phyloP scores from a whole-genome alignment of 1,140 invertebrate genomes.

The Elysia chlorotica region DNA sequence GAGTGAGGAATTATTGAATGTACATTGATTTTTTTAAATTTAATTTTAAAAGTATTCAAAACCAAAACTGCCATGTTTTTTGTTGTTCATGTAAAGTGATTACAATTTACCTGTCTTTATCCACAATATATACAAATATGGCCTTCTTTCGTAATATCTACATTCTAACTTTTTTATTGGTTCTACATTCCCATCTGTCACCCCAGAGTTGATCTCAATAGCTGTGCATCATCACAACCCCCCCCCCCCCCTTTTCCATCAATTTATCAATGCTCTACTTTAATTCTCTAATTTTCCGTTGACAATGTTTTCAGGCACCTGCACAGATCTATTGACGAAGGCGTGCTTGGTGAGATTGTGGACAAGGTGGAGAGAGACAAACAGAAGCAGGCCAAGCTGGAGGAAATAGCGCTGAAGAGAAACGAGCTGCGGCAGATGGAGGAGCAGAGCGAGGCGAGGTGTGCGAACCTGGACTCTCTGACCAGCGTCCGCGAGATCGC shows the following conservation, averaged over 20 bases:
- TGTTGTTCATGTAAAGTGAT: background rate
- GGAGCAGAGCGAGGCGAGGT: too few relatives aligned
- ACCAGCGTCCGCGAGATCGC: too few relatives aligned
- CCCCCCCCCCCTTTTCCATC: too few relatives aligned
- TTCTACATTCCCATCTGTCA: too few relatives aligned
- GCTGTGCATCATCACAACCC: too few relatives aligned
- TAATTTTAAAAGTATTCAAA: background rate
- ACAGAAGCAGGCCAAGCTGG: conserved; percentile 43
- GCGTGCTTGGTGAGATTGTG: conserved; percentile 34
- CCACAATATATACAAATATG: background rate
- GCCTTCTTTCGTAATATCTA: background rate
- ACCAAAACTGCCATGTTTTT: background rate
- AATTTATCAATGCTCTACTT: too few relatives aligned
- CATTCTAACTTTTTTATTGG: background rate
- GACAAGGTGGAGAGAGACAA: conserved; percentile 46
- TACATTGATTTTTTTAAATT: background rate
- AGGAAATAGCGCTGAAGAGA: conserved; percentile 26
- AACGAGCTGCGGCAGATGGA: conserved; percentile 13
- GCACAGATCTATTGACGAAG: conserved; percentile 49
- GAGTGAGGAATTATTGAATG: background rate
- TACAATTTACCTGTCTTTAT: background rate
- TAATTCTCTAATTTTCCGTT: too few relatives aligned
- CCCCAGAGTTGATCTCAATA: too few relatives aligned
- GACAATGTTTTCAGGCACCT: too few relatives aligned
- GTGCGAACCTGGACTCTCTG: too few relatives aligned